These are phyloP conservation scores for Sus cebifrons DNA, from an alignment of 2,797 vertebrate genomes.

Conservation along the genomic window DNA sequence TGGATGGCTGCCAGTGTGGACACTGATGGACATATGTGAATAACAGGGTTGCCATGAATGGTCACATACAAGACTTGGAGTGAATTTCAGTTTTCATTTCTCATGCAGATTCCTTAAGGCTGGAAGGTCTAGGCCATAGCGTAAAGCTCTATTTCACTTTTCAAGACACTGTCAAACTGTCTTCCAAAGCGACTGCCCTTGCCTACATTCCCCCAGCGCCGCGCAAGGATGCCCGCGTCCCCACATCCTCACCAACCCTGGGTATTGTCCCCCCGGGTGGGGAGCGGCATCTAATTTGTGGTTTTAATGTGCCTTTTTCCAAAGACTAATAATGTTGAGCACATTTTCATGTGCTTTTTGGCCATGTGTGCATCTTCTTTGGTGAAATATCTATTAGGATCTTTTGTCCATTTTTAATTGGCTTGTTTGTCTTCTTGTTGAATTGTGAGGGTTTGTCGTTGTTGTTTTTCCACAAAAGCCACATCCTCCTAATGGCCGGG, in stretches of 20 bases:
- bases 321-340: neutral
- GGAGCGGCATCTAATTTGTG: neutral
- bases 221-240: accelerated
- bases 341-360: neutral
- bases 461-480: neutral
- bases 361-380: neutral
- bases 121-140: neutral
- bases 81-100: neutral
- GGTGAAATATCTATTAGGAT: slow-evolving; percentile 11
- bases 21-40: neutral
- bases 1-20: neutral
- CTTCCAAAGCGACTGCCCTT: neutral
- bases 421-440: slow-evolving; percentile 41
- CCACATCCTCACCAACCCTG: neutral
- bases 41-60: accelerated
- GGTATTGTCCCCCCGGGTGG: neutral
- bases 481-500: slow-evolving; percentile 1
- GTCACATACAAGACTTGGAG: neutral
- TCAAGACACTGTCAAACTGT: neutral
- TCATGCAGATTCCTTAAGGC: neutral
- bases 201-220: accelerated
- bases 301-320: slow-evolving; percentile 37
- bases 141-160: neutral
- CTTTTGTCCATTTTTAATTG: slow-evolving; percentile 60
- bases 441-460: neutral